Base-by-base conservation (phyloP, 2,113 vertebrate species). In the Corythoichthys haematopterus region DNA sequence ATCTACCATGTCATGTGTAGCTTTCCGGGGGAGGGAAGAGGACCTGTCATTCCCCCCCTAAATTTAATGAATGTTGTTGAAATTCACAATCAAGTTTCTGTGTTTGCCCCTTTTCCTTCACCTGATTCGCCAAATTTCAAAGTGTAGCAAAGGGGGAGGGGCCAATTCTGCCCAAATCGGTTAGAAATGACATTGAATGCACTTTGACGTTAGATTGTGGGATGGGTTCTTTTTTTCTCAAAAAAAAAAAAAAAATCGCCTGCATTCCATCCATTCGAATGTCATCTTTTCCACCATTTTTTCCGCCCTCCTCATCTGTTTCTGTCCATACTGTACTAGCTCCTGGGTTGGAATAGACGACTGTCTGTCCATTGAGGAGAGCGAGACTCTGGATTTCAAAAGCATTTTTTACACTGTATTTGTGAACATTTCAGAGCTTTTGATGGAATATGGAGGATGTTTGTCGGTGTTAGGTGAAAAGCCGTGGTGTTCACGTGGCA, bases 201-300 rank as follows among this genome's bases (percentile, higher is more conserved):
- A 93, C 91, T 93, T 92, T 91, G 89, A 90, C 86, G 76, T 85
- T 83, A 89, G 89, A 88, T 87, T 88, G 85, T 86, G 85, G 91
- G 85, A 89, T 88, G 90, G 89, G 77, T 84, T 70, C 61, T 38
- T 72, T 62, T 6, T 13, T 6, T 70, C 60, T 57, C 20, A 28
- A 28, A 28, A 28, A 28, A 28, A 28, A 28, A 28, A 48, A 76
- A 62, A 70, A 80, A 87, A 81, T 80, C 68, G 71, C 87, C 81
- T 88, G 87, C 90, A 92, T 91, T 92, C 90, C 90, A 88, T 90
- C 84, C 77, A 78, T 79, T 89, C 84, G 65, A 82, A 85, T 88
- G 85, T 86, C 86, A 79, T 80, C 76, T 84, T 81, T 80, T 84
- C 71, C 71, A 16, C 71, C 56, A 47, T 75, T 70, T 72, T 80